These are phyloP conservation scores for Chiridota heheva DNA, from an alignment of 35 echinoderm and acorn worm genomes.

Conservation along the genomic window DNA sequence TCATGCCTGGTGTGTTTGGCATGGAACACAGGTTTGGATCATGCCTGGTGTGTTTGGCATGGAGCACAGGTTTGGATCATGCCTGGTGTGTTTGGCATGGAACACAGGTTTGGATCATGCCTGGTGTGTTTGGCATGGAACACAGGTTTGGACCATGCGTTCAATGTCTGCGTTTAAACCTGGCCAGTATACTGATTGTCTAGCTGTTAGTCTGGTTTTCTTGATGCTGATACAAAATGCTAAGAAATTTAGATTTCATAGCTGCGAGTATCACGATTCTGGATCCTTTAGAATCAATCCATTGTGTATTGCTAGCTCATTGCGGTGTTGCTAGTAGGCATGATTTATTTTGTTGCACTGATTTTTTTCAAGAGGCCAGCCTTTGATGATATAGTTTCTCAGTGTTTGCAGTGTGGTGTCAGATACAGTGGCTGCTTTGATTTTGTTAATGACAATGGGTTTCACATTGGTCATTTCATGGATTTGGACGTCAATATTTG, in stretches of 20 bases:
- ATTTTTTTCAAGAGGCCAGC: conserved; percentile 2
- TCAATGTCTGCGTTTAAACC: too few relatives aligned
- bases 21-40: too few relatives aligned
- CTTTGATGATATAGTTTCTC: conserved; percentile 13
- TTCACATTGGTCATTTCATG: conserved; percentile 23
- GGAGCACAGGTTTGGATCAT: too few relatives aligned
- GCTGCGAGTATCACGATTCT: conserved; percentile 4
- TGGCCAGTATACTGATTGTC: conserved; percentile 35
- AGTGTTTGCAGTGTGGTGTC: conserved; percentile 37
- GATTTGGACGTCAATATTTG: conserved; percentile 1
- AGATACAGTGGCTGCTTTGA: conserved; percentile 16
- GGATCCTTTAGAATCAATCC: conserved; percentile 38
- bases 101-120: too few relatives aligned
- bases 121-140: too few relatives aligned
- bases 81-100: too few relatives aligned
- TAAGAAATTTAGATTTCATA: conserved; percentile 8
- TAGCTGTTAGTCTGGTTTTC: conserved; percentile 31
- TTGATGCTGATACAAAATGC: conserved; percentile 16
- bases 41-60: too few relatives aligned
- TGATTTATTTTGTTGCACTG: conserved; percentile 19
- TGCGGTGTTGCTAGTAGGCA: conserved; percentile 35
- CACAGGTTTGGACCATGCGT: too few relatives aligned
- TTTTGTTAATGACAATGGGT: conserved; percentile 7
- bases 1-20: too few relatives aligned
- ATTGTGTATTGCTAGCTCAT: conserved; percentile 38